These are phyloP conservation scores for Lutra lutra DNA, from an alignment of 2,797 vertebrate genomes.

Conservation along the genomic window DNA sequence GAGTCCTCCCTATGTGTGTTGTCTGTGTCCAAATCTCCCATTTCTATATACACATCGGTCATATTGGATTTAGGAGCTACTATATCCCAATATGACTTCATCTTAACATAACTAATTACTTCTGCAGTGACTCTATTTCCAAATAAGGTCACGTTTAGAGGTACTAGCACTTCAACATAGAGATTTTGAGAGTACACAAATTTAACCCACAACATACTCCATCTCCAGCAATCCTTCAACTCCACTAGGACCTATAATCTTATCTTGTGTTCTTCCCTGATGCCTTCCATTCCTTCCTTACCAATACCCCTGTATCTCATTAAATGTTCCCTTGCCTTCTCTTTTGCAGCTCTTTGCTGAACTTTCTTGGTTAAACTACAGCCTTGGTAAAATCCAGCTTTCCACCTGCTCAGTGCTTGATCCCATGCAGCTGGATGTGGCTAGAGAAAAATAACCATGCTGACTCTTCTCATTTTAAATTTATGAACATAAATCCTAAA, in stretches of 20 bases:
- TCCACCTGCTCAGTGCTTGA: not conserved
- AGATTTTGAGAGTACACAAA: not conserved
- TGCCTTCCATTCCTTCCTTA: not conserved
- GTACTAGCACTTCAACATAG: not conserved
- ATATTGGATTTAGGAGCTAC: not conserved
- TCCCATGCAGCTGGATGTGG: not conserved
- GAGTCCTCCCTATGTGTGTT: not conserved
- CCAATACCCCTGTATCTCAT: not conserved
- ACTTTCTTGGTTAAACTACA: conserved; percentile 5
- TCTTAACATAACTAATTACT: not conserved
- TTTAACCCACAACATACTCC: not conserved
- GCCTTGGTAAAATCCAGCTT: not conserved
- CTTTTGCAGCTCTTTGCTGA: not conserved
- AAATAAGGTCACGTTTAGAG: not conserved
- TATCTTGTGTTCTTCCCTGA: not conserved
- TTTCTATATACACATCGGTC: not conserved
- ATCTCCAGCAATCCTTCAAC: not conserved
- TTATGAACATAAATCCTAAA: not conserved
- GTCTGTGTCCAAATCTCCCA: not conserved
- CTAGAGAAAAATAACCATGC: not conserved
- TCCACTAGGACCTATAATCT: not conserved
- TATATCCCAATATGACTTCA: not conserved
- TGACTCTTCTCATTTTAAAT: not conserved
- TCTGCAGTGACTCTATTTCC: not conserved
- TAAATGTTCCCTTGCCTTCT: not conserved